These are phyloP conservation scores for Heterodera schachtii DNA, from an alignment of 1,140 invertebrate species.

Conservation along the genomic window DNA sequence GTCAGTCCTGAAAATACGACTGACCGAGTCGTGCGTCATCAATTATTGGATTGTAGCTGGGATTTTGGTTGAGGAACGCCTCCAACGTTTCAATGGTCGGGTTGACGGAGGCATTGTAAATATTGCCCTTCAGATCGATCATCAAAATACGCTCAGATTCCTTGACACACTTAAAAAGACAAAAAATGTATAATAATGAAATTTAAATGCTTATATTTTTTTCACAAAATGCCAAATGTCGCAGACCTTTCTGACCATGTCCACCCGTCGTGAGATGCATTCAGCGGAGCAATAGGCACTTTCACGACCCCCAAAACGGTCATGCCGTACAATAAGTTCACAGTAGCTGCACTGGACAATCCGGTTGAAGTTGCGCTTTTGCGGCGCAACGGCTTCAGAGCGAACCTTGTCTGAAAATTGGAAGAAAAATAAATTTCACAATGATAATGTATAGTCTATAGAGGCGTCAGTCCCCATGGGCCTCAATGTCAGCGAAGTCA, in stretches of 20 bases:
- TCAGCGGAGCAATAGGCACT: slow-evolving; percentile 12
- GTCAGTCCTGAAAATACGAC: neutral
- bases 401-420: slow-evolving; percentile 4
- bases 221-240: neutral
- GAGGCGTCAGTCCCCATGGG: no score
- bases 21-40: slow-evolving; percentile 4
- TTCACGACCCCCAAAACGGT: slow-evolving; percentile 11
- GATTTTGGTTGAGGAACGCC: slow-evolving; percentile 8
- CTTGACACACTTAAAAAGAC: slow-evolving; percentile 23
- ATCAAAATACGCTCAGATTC: slow-evolving; percentile 23
- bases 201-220: neutral
- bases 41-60: slow-evolving; percentile 20
- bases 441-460: no score
- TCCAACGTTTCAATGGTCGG: slow-evolving; percentile 27
- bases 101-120: slow-evolving; percentile 4
- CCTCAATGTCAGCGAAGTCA: no score
- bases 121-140: slow-evolving; percentile 20
- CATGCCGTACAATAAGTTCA: neutral
- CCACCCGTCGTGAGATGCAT: slow-evolving; percentile 19
- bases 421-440: no score
- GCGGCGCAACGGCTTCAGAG: neutral
- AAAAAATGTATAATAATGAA: neutral
- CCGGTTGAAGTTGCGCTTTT: slow-evolving; percentile 15
- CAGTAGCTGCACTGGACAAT: slow-evolving; percentile 14
- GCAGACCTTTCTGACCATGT: slow-evolving; percentile 10